These are phyloP conservation scores for Siderastrea siderea DNA, from an alignment of 92 coral and sea anemone genomes.

Conservation along the genomic window DNA sequence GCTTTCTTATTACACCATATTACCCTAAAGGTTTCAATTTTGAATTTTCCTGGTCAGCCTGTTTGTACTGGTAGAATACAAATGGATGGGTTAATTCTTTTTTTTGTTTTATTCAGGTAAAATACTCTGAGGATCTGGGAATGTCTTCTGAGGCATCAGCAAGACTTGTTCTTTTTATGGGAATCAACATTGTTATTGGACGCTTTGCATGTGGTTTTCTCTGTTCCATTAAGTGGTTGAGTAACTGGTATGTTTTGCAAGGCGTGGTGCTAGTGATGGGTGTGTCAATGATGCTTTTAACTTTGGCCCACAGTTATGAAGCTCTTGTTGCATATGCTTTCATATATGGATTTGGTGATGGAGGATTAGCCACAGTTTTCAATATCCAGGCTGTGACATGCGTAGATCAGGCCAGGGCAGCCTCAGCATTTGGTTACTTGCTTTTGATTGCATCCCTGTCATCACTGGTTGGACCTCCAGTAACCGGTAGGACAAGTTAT, in stretches of 20 bases:
- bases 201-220: constrained; percentile 36
- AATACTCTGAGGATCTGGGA: constrained; percentile 14
- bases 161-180: constrained; percentile 35
- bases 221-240: constrained; percentile 19
- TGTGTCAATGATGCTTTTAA: constrained; percentile 18
- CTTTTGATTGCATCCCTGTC: constrained; percentile 1
- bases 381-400: constrained; percentile 25
- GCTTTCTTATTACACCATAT: too few relatives aligned
- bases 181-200: constrained; percentile 31
- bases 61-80: too few relatives aligned
- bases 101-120: constrained; percentile 7
- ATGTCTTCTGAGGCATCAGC: constrained; percentile 14
- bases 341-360: constrained; percentile 38
- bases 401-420: constrained; percentile 26
- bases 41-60: too few relatives aligned
- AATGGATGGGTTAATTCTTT: too few relatives aligned
- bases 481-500: constrained; percentile 8
- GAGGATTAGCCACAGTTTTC: constrained; percentile 16
- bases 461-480: constrained; percentile 23
- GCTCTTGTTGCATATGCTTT: constrained; percentile 30
- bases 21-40: too few relatives aligned
- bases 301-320: constrained; percentile 18
- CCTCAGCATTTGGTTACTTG: constrained; percentile 19
- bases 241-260: constrained; percentile 15
- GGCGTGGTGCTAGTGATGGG: neutral